A percentile compares a stretch with the other conserved stretches of the same genome.
Evolutionary conservation across 2,113 vertebrate species (phyloP).

Genomic region (Melanotaenia duboulayi): DNA sequence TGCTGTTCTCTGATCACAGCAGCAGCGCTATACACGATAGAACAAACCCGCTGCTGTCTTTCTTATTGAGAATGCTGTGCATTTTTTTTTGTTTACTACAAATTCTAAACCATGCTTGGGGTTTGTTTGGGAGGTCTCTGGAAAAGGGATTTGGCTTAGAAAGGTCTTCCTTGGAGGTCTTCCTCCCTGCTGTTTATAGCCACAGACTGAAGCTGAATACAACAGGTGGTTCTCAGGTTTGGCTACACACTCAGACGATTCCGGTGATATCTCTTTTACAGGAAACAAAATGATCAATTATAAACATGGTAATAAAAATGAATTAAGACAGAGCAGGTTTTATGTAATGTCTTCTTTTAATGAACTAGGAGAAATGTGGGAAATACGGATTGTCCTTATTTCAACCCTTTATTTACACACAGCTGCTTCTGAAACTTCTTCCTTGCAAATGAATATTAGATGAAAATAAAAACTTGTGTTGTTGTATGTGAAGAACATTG

Average conservation of each 20-base stretch:
- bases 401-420: neutral
- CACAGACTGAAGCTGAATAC: constrained; percentile 10
- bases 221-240: constrained; percentile 31
- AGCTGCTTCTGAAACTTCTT: neutral
- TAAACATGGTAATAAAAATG: neutral
- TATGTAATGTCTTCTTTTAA: neutral
- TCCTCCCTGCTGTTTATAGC: constrained; percentile 50
- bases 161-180: constrained; percentile 26
- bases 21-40: constrained; percentile 25
- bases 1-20: constrained; percentile 35
- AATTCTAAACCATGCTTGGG: constrained; percentile 17
- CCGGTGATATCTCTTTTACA: constrained; percentile 9
- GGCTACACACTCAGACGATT: constrained; percentile 10
- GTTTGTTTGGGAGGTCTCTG: constrained; percentile 42
- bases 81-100: constrained; percentile 17
- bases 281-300: neutral
- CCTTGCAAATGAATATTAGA: constrained; percentile 9
- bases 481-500: too few relatives aligned
- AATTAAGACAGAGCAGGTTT: neutral
- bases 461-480: neutral
- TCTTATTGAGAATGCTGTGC: neutral
- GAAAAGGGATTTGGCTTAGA: constrained; percentile 38
- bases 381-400: neutral
- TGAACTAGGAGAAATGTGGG: neutral
- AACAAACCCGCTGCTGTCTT: constrained; percentile 10